Percentiles rank a stretch among this genome's conserved stretches.
Conservation (phyloP, 2,797 vertebrate genomes). For the Agapornis canus region DNA sequence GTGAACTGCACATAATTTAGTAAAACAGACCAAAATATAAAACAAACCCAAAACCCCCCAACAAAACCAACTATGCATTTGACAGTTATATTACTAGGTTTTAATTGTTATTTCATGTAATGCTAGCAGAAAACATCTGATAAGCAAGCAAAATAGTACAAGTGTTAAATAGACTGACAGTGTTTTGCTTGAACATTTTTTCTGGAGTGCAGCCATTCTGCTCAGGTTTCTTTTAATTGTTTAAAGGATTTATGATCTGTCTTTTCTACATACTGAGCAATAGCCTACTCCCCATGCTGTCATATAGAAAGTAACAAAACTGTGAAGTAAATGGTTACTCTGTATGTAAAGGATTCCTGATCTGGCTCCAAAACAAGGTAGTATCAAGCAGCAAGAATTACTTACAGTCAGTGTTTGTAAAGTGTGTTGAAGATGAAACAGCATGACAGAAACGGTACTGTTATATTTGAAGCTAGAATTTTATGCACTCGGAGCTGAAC, state of each 20-base stretch:
- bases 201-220: neutral
- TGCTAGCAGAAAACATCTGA: neutral
- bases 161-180: neutral
- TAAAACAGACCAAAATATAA: neutral
- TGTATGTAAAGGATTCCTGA: neutral
- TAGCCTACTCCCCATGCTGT: neutral
- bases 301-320: neutral
- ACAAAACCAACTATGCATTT: neutral
- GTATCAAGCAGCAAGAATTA: neutral
- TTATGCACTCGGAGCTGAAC: neutral
- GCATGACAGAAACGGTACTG: neutral
- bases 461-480: neutral
- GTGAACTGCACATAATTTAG: neutral
- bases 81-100: neutral
- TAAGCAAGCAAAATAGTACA: neutral
- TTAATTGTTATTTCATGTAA: neutral
- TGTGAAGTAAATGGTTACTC: neutral
- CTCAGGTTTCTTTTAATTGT: neutral
- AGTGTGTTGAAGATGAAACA: neutral
- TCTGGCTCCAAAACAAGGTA: neutral
- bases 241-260: neutral
- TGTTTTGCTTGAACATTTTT: neutral
- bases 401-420: neutral
- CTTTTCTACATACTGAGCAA: neutral
- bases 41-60: too few species aligned